Evolutionary conservation across 2,113 vertebrate species (phyloP).

Genomic region (Paramisgurnus dabryanus): DNA sequence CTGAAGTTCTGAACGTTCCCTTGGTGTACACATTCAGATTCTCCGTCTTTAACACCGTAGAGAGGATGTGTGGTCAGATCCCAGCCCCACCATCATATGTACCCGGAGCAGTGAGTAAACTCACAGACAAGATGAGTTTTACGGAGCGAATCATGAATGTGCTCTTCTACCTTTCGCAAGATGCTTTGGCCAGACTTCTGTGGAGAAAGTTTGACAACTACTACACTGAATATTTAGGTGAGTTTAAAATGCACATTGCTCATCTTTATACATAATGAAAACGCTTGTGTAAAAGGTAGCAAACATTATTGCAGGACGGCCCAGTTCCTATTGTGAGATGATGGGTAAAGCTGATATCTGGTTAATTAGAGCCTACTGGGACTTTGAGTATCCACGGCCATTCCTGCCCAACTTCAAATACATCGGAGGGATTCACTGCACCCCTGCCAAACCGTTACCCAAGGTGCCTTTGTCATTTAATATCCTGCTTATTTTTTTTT

Average conservation of each 20-base stretch:
- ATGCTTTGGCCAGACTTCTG: constrained; percentile 13
- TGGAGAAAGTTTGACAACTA: constrained; percentile 59
- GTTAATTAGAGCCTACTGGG: constrained; percentile 90
- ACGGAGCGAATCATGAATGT: constrained; percentile 68
- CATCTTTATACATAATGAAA: no score
- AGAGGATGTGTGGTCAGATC: constrained; percentile 68
- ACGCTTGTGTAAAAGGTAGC: no score
- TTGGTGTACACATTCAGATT: constrained; percentile 69
- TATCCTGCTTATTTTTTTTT: no score
- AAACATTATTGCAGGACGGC: constrained; percentile 69
- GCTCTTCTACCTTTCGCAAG: constrained; percentile 63
- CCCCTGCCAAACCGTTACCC: constrained; percentile 84
- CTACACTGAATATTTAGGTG: constrained; percentile 72
- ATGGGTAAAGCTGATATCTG: constrained; percentile 88
- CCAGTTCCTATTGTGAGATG: constrained; percentile 79
- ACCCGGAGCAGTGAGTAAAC: constrained; percentile 66
- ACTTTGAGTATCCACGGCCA: constrained; percentile 88
- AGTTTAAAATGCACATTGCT: constrained; percentile 36
- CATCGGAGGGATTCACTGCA: constrained; percentile 90
- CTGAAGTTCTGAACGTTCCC: constrained; percentile 67
- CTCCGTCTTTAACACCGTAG: constrained; percentile 54
- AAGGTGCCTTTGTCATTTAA: constrained; percentile 66
- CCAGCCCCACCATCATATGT: constrained; percentile 73
- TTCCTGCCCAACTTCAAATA: constrained; percentile 88
- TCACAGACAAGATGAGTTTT: constrained; percentile 74